A percentile compares a stretch with the other conserved stretches of the same genome.
Conservation (phyloP, 2,797 vertebrate species). For the Scarus forsteni region DNA sequence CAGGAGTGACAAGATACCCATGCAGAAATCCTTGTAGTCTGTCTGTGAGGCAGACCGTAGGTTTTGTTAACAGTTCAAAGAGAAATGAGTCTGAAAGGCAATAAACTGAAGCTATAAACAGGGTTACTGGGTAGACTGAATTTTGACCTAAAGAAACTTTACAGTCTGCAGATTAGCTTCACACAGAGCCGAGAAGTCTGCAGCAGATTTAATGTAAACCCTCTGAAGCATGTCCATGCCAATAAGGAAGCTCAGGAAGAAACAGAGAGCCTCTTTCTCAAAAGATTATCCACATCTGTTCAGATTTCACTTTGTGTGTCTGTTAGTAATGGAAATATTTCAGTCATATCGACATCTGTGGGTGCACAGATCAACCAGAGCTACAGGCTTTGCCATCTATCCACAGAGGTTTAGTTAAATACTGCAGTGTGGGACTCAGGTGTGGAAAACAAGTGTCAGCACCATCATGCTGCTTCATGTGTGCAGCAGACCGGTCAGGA, state of each 20-base stretch:
- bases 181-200: background rate
- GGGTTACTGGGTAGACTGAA: background rate
- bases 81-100: background rate
- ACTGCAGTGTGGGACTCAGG: too few species aligned
- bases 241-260: background rate
- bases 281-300: background rate
- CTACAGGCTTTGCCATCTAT: background rate
- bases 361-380: background rate
- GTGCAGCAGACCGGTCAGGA: too few species aligned
- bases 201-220: background rate
- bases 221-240: background rate
- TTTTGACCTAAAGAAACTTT: background rate
- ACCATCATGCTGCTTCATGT: too few species aligned
- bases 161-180: background rate
- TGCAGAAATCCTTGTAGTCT: too few species aligned
- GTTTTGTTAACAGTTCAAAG: background rate
- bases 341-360: background rate
- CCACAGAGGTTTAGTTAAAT: background rate
- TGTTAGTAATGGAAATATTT: background rate
- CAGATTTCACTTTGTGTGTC: background rate
- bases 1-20: too few species aligned
- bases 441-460: too few species aligned
- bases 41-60: background rate
- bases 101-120: background rate
- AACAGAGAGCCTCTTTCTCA: background rate